A percentile compares a stretch with the other conserved stretches of the same genome.
phyloP scores from a whole-genome alignment of 2,113 vertebrate genomes.

The Notarius quadriscutis region DNA sequence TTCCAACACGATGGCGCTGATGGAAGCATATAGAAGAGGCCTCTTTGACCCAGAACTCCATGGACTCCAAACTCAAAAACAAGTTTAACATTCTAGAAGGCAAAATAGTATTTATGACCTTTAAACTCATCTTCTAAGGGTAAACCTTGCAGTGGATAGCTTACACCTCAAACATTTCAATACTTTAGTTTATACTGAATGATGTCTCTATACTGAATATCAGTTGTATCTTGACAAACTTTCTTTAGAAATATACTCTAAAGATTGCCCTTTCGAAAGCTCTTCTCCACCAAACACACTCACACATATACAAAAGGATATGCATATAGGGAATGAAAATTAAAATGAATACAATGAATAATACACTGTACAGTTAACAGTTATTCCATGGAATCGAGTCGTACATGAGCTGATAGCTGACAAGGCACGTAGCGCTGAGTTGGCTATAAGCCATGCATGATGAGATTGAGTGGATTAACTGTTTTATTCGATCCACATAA shows the following conservation, averaged over 20 bases:
- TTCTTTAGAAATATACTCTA: constrained; percentile 27
- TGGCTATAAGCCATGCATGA: too few species aligned
- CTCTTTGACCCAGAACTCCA: constrained; percentile 35
- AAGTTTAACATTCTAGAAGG: constrained; percentile 17
- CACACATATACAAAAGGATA: background rate
- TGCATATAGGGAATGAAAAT: background rate
- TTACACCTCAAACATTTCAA: constrained; percentile 10
- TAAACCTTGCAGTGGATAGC: constrained; percentile 3
- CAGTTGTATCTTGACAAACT: too few species aligned
- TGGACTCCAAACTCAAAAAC: constrained; percentile 19
- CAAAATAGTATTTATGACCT: constrained; percentile 4
- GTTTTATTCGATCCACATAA: too few species aligned
- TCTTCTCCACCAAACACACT: background rate
- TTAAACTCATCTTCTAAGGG: background rate
- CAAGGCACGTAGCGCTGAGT: too few species aligned
- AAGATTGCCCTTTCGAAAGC: constrained; percentile 5
- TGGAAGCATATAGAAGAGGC: constrained; percentile 37
- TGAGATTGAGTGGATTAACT: too few species aligned
- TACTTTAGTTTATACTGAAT: too few species aligned
- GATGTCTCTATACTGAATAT: too few species aligned
- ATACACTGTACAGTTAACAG: background rate
- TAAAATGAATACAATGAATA: background rate
- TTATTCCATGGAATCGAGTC: too few species aligned
- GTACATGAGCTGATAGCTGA: too few species aligned
- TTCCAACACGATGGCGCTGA: constrained; percentile 39